Conservation (phyloP, 1,140 invertebrate genomes). For the Zophobas morio region DNA sequence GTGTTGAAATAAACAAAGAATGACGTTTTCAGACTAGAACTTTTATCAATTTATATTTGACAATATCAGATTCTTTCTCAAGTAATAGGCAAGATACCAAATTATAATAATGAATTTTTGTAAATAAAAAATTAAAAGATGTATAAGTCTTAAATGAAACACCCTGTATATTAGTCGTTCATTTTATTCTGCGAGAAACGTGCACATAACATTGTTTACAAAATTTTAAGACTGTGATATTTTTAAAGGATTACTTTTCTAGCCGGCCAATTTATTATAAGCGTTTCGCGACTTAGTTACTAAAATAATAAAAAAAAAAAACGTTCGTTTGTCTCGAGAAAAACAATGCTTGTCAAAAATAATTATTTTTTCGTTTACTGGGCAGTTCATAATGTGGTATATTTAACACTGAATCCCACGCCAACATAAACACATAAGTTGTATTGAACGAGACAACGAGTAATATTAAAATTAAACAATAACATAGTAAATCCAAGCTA, state of each 20-base stretch:
- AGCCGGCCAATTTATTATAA: slow-evolving; percentile 36
- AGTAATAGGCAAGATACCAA: too few relatives aligned
- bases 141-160: too few relatives aligned
- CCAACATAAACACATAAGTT: slow-evolving; percentile 50
- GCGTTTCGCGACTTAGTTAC: slow-evolving; percentile 19
- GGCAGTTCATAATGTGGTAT: slow-evolving; percentile 40
- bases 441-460: slow-evolving; percentile 41
- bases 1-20: too few relatives aligned
- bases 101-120: too few relatives aligned
- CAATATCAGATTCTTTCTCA: too few relatives aligned
- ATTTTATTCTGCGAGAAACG: too few relatives aligned
- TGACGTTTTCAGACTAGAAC: too few relatives aligned
- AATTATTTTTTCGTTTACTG: slow-evolving; percentile 42
- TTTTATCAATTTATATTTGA: too few relatives aligned
- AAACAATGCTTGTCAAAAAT: slow-evolving; percentile 38
- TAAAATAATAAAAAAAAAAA: neutral
- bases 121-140: too few relatives aligned
- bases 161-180: too few relatives aligned
- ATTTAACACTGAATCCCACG: slow-evolving; percentile 39
- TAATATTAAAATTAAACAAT: slow-evolving; percentile 45
- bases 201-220: neutral
- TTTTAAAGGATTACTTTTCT: slow-evolving; percentile 18
- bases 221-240: slow-evolving; percentile 23
- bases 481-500: slow-evolving; percentile 40
- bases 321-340: slow-evolving; percentile 5